Base-by-base conservation (phyloP, 2,113 vertebrate genomes). In the Chauna torquata region DNA sequence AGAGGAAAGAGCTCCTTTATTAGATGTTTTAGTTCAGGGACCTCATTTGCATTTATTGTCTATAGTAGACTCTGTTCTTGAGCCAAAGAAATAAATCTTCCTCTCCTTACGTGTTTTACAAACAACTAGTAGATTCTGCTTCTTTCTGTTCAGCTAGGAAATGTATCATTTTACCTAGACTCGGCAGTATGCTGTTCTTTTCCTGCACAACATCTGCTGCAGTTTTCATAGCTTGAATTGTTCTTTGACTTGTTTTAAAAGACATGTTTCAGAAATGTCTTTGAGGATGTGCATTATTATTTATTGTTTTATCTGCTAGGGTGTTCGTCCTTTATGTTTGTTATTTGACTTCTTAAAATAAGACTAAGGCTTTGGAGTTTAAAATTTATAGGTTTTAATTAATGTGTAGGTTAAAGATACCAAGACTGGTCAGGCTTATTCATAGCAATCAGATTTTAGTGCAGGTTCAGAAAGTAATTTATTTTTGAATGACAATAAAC, bases 191-290 rank as follows among this genome's bases (percentile, higher is more conserved):
- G 69, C 72, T 95, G 54, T 25, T 89, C 88, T 78, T 71, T 69
- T 54, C 80, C 91, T 84, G 81, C 27, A 7, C 50, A 79, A 87
- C 91, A 95, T 76, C 94, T 94, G 89, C 86, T 96, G 96, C 57
- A 89, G 40, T 55, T 72, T 91, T 88, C 80, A 55, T 61, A 59
- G 83, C 70, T 85, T 76, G 40, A 79, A 36, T 84, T 91, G 54
- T 81, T 94, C 91, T 61, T 81, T 80, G 77, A 45, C 57, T 79
- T 83, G 68, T 86, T 97, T 86, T 79, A 82, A 96, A 88, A 95
- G 65, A 52, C 69, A 68, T 17, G 30, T 68, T 91, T 86, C 72
- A 84, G 83, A 94, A 96, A 75, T 49, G 45, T 28, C 76, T 95
- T 78, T 78, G 68, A 88, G 76, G 59, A 81, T 42, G 55, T 72